phyloP scores from a whole-genome alignment of 2,888 invertebrate species.

The Pachymerium ferrugineum region DNA sequence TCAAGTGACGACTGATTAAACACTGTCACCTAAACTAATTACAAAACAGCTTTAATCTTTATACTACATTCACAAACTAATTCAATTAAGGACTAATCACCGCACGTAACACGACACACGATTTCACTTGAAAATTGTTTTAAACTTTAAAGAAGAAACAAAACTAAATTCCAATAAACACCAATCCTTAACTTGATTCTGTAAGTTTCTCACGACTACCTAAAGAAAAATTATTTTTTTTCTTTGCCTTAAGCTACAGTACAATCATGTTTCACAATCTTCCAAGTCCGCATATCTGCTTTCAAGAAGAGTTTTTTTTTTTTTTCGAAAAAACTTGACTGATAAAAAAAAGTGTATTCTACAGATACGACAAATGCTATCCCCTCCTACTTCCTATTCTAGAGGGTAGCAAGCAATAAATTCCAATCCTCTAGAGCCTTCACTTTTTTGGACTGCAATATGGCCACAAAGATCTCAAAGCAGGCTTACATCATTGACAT shows the following conservation, averaged over 20 bases:
- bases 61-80: slow-evolving; percentile 1
- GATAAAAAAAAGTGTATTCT: slow-evolving; percentile 14
- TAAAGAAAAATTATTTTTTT: slow-evolving; percentile 12
- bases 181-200: too few species aligned
- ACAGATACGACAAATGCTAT: slow-evolving; percentile 8
- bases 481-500: neutral
- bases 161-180: too few species aligned
- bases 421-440: neutral
- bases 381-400: slow-evolving; percentile 12
- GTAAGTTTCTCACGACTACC: neutral
- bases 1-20: slow-evolving; percentile 22
- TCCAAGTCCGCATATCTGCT: slow-evolving; percentile 15
- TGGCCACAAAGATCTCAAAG: slow-evolving; percentile 10
- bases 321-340: slow-evolving; percentile 1
- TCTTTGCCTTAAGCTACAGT: neutral
- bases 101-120: neutral
- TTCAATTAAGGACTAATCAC: slow-evolving; percentile 12
- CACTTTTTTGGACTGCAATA: slow-evolving; percentile 12
- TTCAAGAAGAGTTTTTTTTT: slow-evolving; percentile 16
- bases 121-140: too few species aligned
- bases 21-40: slow-evolving; percentile 24
- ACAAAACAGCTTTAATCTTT: slow-evolving; percentile 23
- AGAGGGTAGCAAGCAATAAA: slow-evolving; percentile 19
- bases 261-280: slow-evolving; percentile 24
- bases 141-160: slow-evolving; percentile 10